Conservation (phyloP, 2,888 invertebrate genomes). For the Julus scandinavius region DNA sequence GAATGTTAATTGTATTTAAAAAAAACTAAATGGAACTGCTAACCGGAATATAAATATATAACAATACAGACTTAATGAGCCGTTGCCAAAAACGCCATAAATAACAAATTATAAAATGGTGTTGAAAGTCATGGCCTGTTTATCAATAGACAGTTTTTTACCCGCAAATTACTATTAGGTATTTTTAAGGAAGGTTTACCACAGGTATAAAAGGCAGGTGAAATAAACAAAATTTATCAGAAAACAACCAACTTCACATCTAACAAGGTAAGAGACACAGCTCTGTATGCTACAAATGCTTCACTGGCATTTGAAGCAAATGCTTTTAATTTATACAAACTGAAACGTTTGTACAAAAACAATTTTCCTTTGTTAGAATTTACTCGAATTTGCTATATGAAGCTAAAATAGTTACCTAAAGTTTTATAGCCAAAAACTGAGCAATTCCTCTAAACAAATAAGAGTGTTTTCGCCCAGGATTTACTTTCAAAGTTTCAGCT, state of each 20-base stretch:
- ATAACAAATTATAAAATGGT: not conserved
- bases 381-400: too few relatives aligned
- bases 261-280: not conserved
- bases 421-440: too few relatives aligned
- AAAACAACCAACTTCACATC: not conserved
- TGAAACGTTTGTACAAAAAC: too few relatives aligned
- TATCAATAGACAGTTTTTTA: not conserved
- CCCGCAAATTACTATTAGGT: not conserved
- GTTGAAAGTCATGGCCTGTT: conserved; percentile 42
- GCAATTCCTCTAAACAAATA: too few relatives aligned
- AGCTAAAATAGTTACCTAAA: too few relatives aligned
- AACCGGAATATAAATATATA: not conserved
- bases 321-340: too few relatives aligned
- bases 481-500: too few relatives aligned
- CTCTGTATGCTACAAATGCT: too few relatives aligned
- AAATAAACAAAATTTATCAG: not conserved
- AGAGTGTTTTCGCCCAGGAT: too few relatives aligned
- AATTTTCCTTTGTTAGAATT: too few relatives aligned
- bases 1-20: not conserved
- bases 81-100: not conserved
- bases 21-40: not conserved
- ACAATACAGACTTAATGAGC: not conserved
- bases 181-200: not conserved
- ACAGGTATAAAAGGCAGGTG: not conserved
- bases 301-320: too few relatives aligned